Evolutionary conservation across 2,113 vertebrate species (phyloP).

Genomic region (Barbus barbus): DNA sequence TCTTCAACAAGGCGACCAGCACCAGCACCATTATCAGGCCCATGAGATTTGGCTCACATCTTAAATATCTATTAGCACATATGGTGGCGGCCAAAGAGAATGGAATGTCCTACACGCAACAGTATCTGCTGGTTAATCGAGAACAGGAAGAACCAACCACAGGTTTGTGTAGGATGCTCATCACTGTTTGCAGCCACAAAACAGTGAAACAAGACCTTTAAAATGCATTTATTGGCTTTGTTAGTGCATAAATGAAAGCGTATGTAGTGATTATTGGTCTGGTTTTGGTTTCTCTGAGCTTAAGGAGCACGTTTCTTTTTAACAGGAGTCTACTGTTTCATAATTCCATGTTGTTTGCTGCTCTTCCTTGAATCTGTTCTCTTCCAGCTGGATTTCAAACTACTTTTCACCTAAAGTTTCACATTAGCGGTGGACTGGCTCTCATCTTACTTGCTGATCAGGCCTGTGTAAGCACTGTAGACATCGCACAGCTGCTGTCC

Average conservation of each 20-base stretch:
- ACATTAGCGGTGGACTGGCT: background rate
- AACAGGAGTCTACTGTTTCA: conserved; percentile 14
- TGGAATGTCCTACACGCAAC: conserved; percentile 63
- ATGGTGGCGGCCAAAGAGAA: conserved; percentile 37
- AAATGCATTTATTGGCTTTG: conserved; percentile 39
- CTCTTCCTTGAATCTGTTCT: background rate
- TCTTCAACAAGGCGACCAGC: background rate
- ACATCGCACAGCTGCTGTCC: background rate
- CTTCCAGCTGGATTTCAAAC: conserved; percentile 8
- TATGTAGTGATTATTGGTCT: conserved; percentile 31
- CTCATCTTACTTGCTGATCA: conserved; percentile 14
- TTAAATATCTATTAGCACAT: conserved; percentile 69
- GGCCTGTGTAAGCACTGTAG: background rate
- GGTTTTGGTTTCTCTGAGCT: background rate
- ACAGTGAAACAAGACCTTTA: conserved; percentile 12
- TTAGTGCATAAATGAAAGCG: conserved; percentile 39
- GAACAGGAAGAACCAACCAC: conserved; percentile 67
- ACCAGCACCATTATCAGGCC: conserved; percentile 46
- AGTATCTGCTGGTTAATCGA: conserved; percentile 63
- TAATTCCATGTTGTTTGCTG: background rate
- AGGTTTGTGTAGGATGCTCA: conserved; percentile 59
- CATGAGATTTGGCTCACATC: conserved; percentile 62
- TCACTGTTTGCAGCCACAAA: conserved; percentile 32
- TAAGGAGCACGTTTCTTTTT: conserved; percentile 2
- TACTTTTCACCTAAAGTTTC: background rate